These are phyloP conservation scores for Neomorphus geoffroyi DNA, from an alignment of 2,797 vertebrate species.

Conservation along the genomic window DNA sequence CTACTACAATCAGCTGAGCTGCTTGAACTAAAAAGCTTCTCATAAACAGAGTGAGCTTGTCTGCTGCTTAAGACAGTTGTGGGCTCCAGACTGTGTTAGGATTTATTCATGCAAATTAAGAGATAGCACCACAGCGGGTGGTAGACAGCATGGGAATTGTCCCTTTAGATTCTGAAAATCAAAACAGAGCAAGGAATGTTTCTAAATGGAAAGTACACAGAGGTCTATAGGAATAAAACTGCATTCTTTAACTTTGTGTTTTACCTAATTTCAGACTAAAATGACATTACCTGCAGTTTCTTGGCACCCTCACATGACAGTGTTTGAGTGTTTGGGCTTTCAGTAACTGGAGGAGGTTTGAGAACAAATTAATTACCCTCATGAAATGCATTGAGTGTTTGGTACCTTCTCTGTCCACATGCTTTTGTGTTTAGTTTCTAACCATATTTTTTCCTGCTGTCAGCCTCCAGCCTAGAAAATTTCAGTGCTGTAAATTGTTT, in stretches of 20 bases:
- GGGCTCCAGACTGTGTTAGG: background rate
- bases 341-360: background rate
- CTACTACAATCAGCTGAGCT: background rate
- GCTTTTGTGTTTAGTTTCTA: background rate
- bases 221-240: background rate
- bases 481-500: background rate
- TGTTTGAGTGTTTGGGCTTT: background rate
- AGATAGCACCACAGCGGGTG: background rate
- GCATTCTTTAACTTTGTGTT: background rate
- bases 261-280: background rate
- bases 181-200: background rate
- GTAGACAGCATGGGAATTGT: background rate
- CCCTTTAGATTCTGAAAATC: background rate
- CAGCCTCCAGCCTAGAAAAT: background rate
- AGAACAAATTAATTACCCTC: background rate
- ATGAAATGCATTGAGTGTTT: background rate
- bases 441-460: background rate
- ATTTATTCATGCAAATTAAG: constrained; percentile 17
- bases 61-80: background rate
- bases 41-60: background rate
- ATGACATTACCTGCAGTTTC: background rate
- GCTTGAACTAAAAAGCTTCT: background rate
- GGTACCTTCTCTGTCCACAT: background rate
- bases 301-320: background rate
- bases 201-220: background rate